These are phyloP conservation scores for Acanthis flammea DNA, from an alignment of 2,797 vertebrate genomes.

Conservation along the genomic window DNA sequence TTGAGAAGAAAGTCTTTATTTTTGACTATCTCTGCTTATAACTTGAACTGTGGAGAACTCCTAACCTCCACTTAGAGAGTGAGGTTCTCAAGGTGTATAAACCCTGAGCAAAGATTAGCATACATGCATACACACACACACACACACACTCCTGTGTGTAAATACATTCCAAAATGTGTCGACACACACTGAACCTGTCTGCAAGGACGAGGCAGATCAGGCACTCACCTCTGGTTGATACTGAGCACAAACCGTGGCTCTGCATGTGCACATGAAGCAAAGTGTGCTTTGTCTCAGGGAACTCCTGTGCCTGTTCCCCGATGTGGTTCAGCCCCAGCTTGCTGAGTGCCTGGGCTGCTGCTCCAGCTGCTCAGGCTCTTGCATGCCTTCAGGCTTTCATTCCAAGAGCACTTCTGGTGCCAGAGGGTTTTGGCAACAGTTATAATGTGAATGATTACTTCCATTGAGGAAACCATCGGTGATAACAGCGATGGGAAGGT, in stretches of 20 bases:
- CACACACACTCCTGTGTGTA: not conserved
- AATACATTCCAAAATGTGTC: fast-evolving
- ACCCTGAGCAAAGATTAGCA: not conserved
- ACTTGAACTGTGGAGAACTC: not conserved
- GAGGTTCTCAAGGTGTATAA: not conserved
- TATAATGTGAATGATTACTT: slow-evolving; percentile 31
- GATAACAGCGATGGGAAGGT: slow-evolving; percentile 21
- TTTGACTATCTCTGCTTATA: not conserved
- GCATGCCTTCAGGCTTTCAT: not conserved
- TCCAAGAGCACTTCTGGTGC: slow-evolving; percentile 34
- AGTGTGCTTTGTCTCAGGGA: not conserved
- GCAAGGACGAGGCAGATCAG: not conserved
- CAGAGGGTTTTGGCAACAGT: slow-evolving; percentile 53
- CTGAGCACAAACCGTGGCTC: not conserved
- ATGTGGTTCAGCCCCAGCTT: fast-evolving
- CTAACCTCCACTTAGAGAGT: not conserved
- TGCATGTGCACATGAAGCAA: not conserved
- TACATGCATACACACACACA: fast-evolving
- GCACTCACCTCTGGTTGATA: not conserved
- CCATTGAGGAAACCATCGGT: slow-evolving; percentile 50
- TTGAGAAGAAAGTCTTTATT: not conserved
- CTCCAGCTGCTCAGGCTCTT: slow-evolving; percentile 9
- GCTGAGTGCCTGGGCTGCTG: not conserved
- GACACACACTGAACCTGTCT: not conserved
- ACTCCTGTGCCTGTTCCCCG: not conserved